Evolutionary conservation across 2,113 vertebrate genomes (phyloP).

Genomic region (Sturnus vulgaris): DNA sequence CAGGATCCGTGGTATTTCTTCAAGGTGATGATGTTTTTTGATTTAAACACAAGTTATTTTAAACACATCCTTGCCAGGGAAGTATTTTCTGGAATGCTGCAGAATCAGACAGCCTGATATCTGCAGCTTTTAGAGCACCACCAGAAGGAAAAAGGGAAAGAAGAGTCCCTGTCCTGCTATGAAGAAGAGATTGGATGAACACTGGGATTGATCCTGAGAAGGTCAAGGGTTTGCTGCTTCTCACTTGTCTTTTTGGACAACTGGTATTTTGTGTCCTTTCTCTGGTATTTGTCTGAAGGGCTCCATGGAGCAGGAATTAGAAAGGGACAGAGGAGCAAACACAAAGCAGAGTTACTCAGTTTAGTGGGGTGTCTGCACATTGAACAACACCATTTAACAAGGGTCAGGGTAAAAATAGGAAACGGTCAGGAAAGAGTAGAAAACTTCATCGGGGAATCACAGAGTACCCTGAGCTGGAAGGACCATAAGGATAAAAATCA

Average conservation of each 20-base stretch:
- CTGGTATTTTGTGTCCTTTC: neutral
- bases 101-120: neutral
- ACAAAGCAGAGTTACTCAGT: neutral
- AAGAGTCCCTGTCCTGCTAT: neutral
- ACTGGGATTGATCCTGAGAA: neutral
- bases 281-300: neutral
- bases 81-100: neutral
- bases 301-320: neutral
- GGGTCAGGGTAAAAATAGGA: neutral
- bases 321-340: neutral
- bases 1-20: neutral
- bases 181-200: neutral
- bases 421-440: neutral
- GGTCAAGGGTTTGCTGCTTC: neutral
- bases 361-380: rapidly evolving
- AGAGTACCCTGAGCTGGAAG: neutral
- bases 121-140: neutral
- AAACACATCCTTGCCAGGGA: neutral
- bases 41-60: neutral
- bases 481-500: neutral
- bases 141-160: neutral
- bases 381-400: neutral
- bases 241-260: neutral
- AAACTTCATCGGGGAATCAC: neutral
- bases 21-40: neutral